Percentiles rank a stretch among this genome's conserved stretches.
These are phyloP conservation scores for Gonocerus acuteangulatus DNA, from an alignment of 2,888 invertebrate genomes.

Conservation along the genomic window DNA sequence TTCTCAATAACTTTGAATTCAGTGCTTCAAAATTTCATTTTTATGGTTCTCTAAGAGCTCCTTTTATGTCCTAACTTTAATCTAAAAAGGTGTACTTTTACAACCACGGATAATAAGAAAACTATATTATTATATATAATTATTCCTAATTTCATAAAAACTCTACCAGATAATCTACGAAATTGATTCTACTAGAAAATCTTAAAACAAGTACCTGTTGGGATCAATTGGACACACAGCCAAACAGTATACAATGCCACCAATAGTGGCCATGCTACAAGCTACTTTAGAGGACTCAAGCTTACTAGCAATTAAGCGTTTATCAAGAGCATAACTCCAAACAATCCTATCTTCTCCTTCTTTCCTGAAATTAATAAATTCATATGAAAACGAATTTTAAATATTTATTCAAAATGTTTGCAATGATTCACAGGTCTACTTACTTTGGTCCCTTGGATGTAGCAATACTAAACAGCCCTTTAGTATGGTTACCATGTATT, in stretches of 20 bases:
- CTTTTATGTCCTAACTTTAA: no score
- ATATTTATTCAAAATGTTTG: neutral
- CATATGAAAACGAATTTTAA: neutral
- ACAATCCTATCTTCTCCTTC: slow-evolving; percentile 40
- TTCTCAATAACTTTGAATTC: no score
- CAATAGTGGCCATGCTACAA: slow-evolving; percentile 50
- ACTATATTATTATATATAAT: no score
- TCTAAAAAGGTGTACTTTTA: no score
- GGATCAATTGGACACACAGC: slow-evolving; percentile 62
- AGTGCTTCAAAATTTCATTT: no score
- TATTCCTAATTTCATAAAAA: no score
- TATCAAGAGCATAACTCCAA: slow-evolving; percentile 58
- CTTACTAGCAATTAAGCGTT: slow-evolving; percentile 50
- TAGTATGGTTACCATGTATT: slow-evolving; percentile 50
- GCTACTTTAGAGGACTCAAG: slow-evolving; percentile 43
- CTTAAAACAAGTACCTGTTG: slow-evolving; percentile 48
- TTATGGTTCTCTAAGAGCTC: no score
- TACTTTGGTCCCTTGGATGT: slow-evolving; percentile 42
- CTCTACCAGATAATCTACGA: no score
- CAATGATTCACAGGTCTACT: slow-evolving; percentile 1
- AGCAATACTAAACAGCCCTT: slow-evolving; percentile 56
- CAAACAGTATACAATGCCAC: slow-evolving; percentile 57
- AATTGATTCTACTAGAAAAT: no score
- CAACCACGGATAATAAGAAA: no score
- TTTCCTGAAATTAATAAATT: neutral